Base-by-base conservation (phyloP, 2,797 vertebrate genomes). In the Tamandua tetradactyla region DNA sequence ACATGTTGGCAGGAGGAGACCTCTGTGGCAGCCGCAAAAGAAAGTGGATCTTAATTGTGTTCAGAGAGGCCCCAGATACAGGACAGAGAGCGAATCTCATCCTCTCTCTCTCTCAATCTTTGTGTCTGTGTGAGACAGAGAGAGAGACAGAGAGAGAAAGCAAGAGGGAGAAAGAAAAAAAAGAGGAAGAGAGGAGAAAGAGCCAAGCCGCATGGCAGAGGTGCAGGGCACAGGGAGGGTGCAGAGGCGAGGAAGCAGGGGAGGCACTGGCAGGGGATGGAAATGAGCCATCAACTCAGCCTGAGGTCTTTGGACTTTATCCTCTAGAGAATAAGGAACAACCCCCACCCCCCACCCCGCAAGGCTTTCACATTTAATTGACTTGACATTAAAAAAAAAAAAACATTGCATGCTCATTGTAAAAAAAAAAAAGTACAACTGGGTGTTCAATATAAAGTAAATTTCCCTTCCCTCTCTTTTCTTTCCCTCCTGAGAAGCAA, bases 261-360 rank as follows among this genome's bases (percentile, higher is more conserved):
- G 30, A 0, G 0, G 79, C 61, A 27, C 44, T 76, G 62, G 11
- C n/a, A 71, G 49, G 62, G 37, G 49, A 3, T 30, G 88, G 37
- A 15, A 7, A 1, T 68, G 59, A 40, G 15, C 66, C 85, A 83
- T 88, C 94, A 90, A 89, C 23, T 49, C 80, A 49, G 40, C 40
- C 35, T 40, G 89, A 90, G n/a, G 25, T 47, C 61, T 95, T 84
- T 92, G 78, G 74, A 95, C 83, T 96, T 94, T 79, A 71, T 64
- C 62, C 68, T 78, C 49, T 59, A 57, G 44, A 49, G 32, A 82
- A 15, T 11, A 76, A 32, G 57, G 75, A 78, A 78, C 6, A 1
- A 1, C n/a, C n/a, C n/a, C n/a, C n/a, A n/a, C n/a, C n/a, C n/a
- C n/a, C n/a, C n/a, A 59, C 30, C 91, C 89, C 20, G 83, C 40